phyloP scores from a whole-genome alignment of 2,113 vertebrate species.

The Hippocampus abdominalis region DNA sequence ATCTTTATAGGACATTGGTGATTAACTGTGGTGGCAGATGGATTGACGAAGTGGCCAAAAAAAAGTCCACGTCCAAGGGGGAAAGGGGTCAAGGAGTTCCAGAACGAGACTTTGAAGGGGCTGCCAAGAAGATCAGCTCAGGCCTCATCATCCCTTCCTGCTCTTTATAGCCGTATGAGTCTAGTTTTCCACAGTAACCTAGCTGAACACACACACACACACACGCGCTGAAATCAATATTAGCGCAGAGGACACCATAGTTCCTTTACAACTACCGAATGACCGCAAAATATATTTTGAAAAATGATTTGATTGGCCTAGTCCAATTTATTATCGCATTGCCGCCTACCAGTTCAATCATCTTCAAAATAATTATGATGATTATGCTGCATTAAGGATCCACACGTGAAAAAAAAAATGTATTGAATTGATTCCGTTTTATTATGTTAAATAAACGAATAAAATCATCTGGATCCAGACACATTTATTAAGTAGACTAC shows the following conservation, averaged over 20 bases:
- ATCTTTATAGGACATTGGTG: constrained; percentile 19
- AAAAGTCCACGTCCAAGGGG: background rate
- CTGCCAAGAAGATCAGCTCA: constrained; percentile 2
- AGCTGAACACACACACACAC: background rate
- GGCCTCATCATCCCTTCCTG: constrained; percentile 5
- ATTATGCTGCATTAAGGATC: too few species aligned
- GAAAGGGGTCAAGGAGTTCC: constrained; percentile 5
- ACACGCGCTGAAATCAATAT: too few species aligned
- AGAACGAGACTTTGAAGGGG: constrained; percentile 10
- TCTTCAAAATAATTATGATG: too few species aligned
- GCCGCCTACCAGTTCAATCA: too few species aligned
- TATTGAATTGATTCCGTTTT: too few species aligned
- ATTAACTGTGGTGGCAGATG: constrained; percentile 10
- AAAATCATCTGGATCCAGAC: too few species aligned
- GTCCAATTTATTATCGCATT: too few species aligned
- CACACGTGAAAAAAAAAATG: too few species aligned
- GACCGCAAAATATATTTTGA: too few species aligned
- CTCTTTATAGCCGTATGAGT: constrained; percentile 1
- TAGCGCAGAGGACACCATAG: background rate
- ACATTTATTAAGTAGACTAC: too few species aligned
- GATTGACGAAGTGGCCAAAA: constrained; percentile 6
- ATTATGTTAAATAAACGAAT: too few species aligned
- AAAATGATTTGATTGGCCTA: too few species aligned
- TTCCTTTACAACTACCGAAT: background rate
- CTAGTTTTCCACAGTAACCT: background rate